Base-by-base conservation (phyloP, 2,113 vertebrate genomes). In the Rutilus rutilus region DNA sequence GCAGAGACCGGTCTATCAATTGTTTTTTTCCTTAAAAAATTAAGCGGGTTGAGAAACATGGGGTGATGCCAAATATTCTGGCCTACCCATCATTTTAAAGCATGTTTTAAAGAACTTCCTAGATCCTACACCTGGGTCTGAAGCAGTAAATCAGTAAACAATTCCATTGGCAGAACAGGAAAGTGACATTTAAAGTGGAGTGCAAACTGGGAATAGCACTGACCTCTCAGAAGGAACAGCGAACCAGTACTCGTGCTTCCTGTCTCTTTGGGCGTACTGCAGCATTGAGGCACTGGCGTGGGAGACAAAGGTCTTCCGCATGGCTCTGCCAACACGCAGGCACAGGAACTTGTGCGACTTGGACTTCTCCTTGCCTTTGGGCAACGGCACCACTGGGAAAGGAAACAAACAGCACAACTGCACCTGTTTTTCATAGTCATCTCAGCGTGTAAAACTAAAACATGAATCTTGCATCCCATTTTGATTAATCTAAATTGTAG, bases 231-330 rank as follows among this genome's bases (percentile, higher is more conserved):
- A 96, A 0, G 98, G 98, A 79, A 99, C 97, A 67, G 97, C 95
- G 90, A 99, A 99, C 98, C 98, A 99, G 89, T 99, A 99, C 85
- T 99, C 97, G 0, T 99, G 97, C 79, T 99, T 99, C 92, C 97
- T 97, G 91, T 99, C 97, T 91, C 96, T 96, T 90, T 99, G 98
- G 59, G 98, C 98, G 67, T 99, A 99, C 88, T 99, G 98, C 15
- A 99, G 98, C 98, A 99, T 99, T 71, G 96, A 96, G 5, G 98
- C 97, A 86, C 97, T 99, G 93, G 97, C 98, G 57, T 98, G 97
- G 0, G 98, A 99, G 86, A 99, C 94, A 89, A 99, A 99, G 0
- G 98, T 99, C 95, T 99, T 99, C 92, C 97, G 96, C 98, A 99
- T 99, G 86, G 98, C 97, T 89, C 97, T 98, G 87, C 98, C 97